Evolutionary conservation across 2,888 invertebrate genomes (phyloP), one percentile per base, ranked within the genome.

Genomic region (Andrena minutula): DNA sequence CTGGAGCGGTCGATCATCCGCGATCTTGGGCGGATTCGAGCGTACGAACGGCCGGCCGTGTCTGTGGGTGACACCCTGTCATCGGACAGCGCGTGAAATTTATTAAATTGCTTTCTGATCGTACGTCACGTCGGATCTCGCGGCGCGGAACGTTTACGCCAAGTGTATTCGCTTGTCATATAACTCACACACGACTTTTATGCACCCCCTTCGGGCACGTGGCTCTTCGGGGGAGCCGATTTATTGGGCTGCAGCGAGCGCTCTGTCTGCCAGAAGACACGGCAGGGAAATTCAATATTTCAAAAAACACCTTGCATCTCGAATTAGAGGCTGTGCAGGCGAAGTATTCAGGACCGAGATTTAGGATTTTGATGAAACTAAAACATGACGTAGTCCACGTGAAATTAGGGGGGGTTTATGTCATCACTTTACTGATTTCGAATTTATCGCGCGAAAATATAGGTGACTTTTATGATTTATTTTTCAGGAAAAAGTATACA

Each of bases 21-120:
- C 72, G 79, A 84, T 86, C 86, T 86, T 86, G 65, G 76, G 49
- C 64, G 71, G 70, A 75, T 71, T 35, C 47, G 35, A 71, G 76
- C 74, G 49, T 72, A 63, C 63, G 64, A 72, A 71, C 71, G 78
- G 70, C 51, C 81, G 68, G 49, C 32, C 64, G 65, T 82, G 79
- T 78, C 85, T 86, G 86, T 28, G 65, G 68, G 61, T 87, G 87
- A 87, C 87, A 81, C 79, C 70, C 60, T 86, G 87, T 87, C 87
- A 87, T 75, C 79, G 88, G 69, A 23, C 68, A 47, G 51, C 77
- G 81, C 70, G 75, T 86, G 84, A 87, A 87, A 87, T 87, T 87
- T 87, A 87, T 87, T 86, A 87, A 87, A 87, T 87, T 86, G 87
- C 77, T 77, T 84, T 84, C 80, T 72, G 84, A 84, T 84, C 84